A percentile compares a stretch with the other conserved stretches of the same genome.
Conservation (phyloP, 2,797 vertebrate species). For the Mormyrops boulengeri region DNA sequence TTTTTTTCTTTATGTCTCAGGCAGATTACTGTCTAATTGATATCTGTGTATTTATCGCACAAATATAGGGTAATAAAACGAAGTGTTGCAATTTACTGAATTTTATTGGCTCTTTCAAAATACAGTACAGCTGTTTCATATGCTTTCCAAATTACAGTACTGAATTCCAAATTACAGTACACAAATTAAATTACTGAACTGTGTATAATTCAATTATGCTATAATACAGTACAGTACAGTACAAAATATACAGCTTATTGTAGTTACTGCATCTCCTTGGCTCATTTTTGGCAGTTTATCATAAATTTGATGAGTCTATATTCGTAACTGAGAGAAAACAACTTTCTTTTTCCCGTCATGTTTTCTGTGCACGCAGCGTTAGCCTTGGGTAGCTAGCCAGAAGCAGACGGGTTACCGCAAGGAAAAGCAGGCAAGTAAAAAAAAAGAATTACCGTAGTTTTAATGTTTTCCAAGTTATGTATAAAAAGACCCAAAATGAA, state of each 20-base stretch:
- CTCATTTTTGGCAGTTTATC: background rate
- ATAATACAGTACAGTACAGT: background rate
- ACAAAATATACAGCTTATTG: background rate
- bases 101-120: too few relatives aligned
- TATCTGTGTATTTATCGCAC: too few relatives aligned
- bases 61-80: too few relatives aligned
- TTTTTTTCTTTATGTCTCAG: too few relatives aligned
- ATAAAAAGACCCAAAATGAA: background rate
- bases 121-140: too few relatives aligned
- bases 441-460: background rate
- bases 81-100: too few relatives aligned
- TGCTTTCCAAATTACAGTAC: too few relatives aligned
- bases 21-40: too few relatives aligned
- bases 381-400: background rate
- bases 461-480: background rate
- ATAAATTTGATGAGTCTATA: background rate
- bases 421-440: background rate
- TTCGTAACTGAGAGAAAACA: background rate
- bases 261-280: background rate
- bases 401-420: background rate
- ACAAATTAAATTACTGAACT: too few relatives aligned
- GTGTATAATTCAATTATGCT: background rate
- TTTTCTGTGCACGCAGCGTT: background rate
- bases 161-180: too few relatives aligned
- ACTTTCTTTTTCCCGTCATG: background rate